Conservation (phyloP, 2,113 vertebrate species). For the Thymallus thymallus region DNA sequence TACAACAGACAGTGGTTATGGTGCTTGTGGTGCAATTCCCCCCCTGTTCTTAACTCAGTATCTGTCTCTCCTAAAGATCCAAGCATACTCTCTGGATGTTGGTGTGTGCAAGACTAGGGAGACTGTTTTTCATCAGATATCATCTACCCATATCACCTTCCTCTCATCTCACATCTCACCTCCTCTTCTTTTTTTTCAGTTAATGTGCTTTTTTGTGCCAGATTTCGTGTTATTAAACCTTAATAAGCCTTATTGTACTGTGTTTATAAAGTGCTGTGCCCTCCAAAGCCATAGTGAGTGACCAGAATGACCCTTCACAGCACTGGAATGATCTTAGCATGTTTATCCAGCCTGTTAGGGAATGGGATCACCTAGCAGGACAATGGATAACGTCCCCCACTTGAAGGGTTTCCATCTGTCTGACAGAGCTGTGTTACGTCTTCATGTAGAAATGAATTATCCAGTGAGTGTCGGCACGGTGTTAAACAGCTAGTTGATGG, state of each 20-base stretch:
- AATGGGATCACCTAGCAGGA: background rate
- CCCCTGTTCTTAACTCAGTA: background rate
- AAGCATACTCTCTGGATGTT: background rate
- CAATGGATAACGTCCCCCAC: background rate
- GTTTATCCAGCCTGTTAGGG: background rate
- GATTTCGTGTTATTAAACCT: background rate
- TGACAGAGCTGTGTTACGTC: background rate
- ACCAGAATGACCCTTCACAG: background rate
- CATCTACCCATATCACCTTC: background rate
- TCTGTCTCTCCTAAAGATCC: background rate
- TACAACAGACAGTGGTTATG: background rate
- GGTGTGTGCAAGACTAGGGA: background rate
- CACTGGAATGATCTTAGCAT: background rate
- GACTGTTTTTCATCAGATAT: background rate
- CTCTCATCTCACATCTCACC: background rate
- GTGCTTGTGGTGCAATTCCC: background rate
- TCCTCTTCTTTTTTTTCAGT: background rate
- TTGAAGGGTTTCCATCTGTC: background rate
- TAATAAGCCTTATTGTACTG: background rate
- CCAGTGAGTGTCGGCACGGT: background rate
- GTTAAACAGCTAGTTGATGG: constrained; percentile 1
- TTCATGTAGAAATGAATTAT: constrained; percentile 5
- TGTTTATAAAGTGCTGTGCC: background rate
- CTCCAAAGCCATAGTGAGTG: background rate
- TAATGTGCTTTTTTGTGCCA: background rate